phyloP scores from a whole-genome alignment of 2,888 invertebrate species.

The Dynastes tityus region DNA sequence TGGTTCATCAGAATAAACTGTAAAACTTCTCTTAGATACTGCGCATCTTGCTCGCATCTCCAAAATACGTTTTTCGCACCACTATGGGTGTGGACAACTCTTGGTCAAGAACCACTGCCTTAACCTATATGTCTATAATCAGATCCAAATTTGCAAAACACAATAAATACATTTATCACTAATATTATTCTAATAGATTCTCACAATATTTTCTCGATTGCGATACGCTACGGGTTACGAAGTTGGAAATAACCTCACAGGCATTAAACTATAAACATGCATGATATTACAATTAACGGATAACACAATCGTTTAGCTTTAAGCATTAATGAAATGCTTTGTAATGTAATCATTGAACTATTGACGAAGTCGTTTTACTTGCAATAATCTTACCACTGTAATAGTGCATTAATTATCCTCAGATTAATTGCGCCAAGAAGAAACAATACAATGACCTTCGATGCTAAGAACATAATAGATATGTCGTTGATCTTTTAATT shows the following conservation, averaged over 20 bases:
- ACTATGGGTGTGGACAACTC: too few relatives aligned
- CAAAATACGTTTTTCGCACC: too few relatives aligned
- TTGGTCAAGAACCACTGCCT: too few relatives aligned
- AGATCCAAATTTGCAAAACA: too few relatives aligned
- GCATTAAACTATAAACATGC: not conserved
- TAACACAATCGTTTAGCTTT: not conserved
- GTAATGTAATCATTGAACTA: slow-evolving; percentile 4
- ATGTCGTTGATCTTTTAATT: slow-evolving; percentile 13
- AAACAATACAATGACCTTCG: not conserved
- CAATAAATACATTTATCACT: too few relatives aligned
- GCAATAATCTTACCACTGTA: not conserved
- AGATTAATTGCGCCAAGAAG: not conserved
- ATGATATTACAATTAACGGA: not conserved
- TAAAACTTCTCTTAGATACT: too few relatives aligned
- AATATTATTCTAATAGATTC: too few relatives aligned
- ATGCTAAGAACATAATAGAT: not conserved
- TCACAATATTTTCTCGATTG: too few relatives aligned
- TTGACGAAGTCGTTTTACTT: not conserved
- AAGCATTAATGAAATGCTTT: slow-evolving; percentile 8
- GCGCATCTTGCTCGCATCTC: too few relatives aligned
- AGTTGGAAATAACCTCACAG: not conserved
- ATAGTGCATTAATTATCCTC: slow-evolving; percentile 1
- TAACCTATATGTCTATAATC: too few relatives aligned
- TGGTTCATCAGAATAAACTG: too few relatives aligned
- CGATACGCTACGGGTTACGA: too few relatives aligned